phyloP scores from a whole-genome alignment of 2,113 vertebrate species.

The Talpa occidentalis region DNA sequence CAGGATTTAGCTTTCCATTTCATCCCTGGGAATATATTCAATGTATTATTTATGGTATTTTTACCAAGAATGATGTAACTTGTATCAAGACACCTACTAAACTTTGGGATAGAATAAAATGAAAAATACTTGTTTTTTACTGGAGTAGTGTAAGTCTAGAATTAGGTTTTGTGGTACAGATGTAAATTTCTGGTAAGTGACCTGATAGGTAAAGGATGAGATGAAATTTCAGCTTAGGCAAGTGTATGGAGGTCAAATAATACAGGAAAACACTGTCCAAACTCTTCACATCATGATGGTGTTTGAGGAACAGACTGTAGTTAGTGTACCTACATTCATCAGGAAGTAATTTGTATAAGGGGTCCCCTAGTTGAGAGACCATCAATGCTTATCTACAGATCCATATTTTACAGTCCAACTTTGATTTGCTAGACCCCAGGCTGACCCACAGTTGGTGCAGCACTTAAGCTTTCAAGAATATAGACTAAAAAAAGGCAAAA shows the following conservation, averaged over 20 bases:
- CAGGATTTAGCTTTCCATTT: not conserved
- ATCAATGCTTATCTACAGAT: accelerated
- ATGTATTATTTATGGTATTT: not conserved
- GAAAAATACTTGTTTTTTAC: not conserved
- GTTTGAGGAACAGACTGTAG: not conserved
- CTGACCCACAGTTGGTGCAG: not conserved
- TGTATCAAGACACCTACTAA: not conserved
- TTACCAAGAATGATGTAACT: not conserved
- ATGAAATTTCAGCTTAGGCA: not conserved
- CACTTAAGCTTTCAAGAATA: not conserved
- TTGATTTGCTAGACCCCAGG: not conserved
- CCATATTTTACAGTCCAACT: not conserved
- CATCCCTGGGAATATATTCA: not conserved
- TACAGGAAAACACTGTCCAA: not conserved
- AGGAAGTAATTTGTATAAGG: not conserved
- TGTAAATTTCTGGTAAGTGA: not conserved
- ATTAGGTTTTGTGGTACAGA: not conserved
- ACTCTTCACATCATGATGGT: not conserved
- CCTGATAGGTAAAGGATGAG: not conserved
- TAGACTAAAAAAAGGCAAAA: not conserved
- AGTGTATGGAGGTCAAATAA: not conserved
- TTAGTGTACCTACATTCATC: not conserved
- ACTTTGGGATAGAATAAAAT: not conserved
- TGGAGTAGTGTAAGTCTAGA: not conserved
- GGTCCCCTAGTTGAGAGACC: accelerated